phyloP scores from a whole-genome alignment of 2,113 vertebrate genomes.

The Neolamprologus sp. region DNA sequence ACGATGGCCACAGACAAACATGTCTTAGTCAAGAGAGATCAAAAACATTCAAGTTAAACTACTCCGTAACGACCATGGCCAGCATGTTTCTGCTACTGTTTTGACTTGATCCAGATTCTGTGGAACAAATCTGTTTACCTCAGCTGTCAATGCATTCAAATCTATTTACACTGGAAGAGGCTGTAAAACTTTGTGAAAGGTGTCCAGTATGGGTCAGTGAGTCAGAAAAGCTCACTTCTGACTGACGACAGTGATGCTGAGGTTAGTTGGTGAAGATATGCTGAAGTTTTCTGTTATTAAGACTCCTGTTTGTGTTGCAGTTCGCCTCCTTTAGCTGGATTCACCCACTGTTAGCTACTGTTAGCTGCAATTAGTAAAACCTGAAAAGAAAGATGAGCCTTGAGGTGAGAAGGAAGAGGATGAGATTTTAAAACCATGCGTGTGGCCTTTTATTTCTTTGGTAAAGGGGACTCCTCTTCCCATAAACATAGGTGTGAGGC shows the following conservation, averaged over 20 bases:
- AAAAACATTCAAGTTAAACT: background rate
- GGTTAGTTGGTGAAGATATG: background rate
- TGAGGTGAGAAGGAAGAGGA: background rate
- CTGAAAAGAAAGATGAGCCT: background rate
- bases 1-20: background rate
- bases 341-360: background rate
- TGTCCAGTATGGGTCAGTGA: background rate
- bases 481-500: background rate
- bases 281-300: background rate
- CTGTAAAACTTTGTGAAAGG: background rate
- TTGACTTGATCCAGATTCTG: background rate
- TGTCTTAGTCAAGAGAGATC: background rate
- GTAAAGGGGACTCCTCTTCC: background rate
- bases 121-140: background rate
- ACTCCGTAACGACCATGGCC: background rate
- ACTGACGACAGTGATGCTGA: background rate
- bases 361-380: background rate
- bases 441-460: background rate
- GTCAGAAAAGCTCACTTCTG: background rate
- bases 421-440: background rate
- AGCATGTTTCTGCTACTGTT: background rate
- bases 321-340: background rate
- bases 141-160: background rate
- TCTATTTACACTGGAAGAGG: background rate
- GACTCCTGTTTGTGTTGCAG: background rate